Evolutionary conservation across 2,797 vertebrate species (phyloP), one percentile per base, ranked within the genome.

Genomic region (Chiloscyllium punctatum): DNA sequence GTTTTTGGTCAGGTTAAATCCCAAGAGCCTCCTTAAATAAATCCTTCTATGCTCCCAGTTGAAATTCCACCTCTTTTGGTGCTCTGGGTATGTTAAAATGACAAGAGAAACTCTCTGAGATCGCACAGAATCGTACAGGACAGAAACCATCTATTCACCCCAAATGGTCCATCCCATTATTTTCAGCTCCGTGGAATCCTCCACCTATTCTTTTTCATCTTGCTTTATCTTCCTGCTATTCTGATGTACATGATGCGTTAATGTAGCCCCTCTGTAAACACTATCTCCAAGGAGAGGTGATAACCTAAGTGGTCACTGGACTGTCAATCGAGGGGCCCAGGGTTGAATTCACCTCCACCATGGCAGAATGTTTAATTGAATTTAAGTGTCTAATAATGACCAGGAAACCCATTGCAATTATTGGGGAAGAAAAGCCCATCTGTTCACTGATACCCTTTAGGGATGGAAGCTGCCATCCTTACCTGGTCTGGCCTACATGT

Each of bases 21-120:
- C 88, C 62, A 37, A 23, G 62, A 68, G 66, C n/a, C 2, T n/a
- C 66, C 57, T 13, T 3, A 66, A 68, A 69, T 42, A 68, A n/a
- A 68, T 42, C 6, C 21, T 42, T 84, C 82, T 37, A 51, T 30
- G 30, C 57, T 90, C 53, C 87, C 53, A 90, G 87, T 18, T 90
- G 88, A 91, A 91, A 91, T 91, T 66, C 57, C 88, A 91, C 57
- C 88, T 91, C 57, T 62, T n/a, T n/a, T n/a, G 16, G 33, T 9
- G 30, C 1, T 66, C 33, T 21, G 57, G 33, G 82, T 48, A 84
- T 42, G 37, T 21, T 48, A 42, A 84, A 84, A 82, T 48, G 82
- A 84, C 42, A 2, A 21, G 42, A 84, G 82, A 84, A 48, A 84
- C 42, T 84, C 37, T 84, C 82, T 0, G 37, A 66, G 42, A 62